These are phyloP conservation scores for Ispidina picta DNA, from an alignment of 2,797 vertebrate genomes.

Conservation along the genomic window DNA sequence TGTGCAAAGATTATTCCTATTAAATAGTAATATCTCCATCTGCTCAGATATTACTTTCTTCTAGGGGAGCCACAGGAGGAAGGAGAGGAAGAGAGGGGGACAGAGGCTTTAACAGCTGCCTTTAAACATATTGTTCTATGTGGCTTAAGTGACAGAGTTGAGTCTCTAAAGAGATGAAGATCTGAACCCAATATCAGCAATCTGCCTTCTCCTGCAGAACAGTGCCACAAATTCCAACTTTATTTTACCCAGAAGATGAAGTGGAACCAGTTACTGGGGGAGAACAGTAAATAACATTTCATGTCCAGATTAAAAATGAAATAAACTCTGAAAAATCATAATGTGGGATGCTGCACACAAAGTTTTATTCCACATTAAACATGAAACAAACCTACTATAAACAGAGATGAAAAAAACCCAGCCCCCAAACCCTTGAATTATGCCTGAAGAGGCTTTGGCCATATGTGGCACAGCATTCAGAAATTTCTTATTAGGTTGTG, in stretches of 20 bases:
- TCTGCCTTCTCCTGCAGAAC: background rate
- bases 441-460: constrained; percentile 48
- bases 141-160: background rate
- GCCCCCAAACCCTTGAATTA: background rate
- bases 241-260: background rate
- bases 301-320: background rate
- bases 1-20: background rate
- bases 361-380: constrained; percentile 18
- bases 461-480: constrained; percentile 42
- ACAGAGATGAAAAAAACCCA: background rate
- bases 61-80: background rate
- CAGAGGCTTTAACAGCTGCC: background rate
- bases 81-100: background rate
- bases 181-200: background rate
- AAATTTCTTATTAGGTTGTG: constrained; percentile 64
- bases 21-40: background rate
- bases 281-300: background rate
- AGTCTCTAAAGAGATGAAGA: background rate
- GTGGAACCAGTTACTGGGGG: background rate
- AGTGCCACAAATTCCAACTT: background rate
- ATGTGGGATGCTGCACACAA: background rate
- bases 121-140: background rate
- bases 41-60: background rate
- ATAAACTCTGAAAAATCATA: background rate
- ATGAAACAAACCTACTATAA: background rate